Evolutionary conservation across 2,797 vertebrate species (phyloP).

Genomic region (Catostomus latipinnis): DNA sequence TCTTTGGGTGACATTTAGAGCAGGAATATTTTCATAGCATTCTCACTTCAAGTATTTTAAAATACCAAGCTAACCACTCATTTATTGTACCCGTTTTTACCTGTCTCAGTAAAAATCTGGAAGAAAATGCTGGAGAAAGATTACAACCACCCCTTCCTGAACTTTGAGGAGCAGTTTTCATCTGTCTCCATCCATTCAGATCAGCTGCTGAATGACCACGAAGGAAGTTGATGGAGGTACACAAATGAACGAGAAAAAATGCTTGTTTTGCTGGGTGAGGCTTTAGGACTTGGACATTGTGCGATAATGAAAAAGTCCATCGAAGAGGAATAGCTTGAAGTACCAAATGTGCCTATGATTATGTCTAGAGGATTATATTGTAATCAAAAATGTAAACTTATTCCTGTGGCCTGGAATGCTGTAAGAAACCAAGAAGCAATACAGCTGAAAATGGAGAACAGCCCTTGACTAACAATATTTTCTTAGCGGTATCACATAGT

Average conservation of each 20-base stretch:
- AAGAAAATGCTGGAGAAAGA: conserved; percentile 79
- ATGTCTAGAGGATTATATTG: conserved; percentile 10
- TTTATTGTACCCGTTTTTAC: conserved; percentile 23
- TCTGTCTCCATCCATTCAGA: conserved; percentile 46
- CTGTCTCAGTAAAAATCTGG: conserved; percentile 75
- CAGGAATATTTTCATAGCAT: no score
- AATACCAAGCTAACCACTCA: neutral
- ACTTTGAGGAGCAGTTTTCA: conserved; percentile 70
- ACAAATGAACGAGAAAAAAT: neutral
- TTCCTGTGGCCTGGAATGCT: no score
- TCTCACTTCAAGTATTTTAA: no score
- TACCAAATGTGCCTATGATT: conserved; percentile 41
- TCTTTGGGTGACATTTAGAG: no score
- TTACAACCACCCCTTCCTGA: conserved; percentile 69
- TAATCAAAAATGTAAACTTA: neutral
- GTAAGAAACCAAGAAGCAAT: conserved; percentile 7
- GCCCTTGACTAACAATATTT: conserved; percentile 29
- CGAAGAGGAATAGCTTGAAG: conserved; percentile 4
- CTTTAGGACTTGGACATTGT: neutral
- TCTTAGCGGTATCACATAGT: conserved; percentile 3
- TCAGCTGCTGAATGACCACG: conserved; percentile 27
- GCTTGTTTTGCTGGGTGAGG: neutral
- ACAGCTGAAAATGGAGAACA: neutral
- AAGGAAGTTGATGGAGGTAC: conserved; percentile 41
- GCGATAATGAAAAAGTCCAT: neutral